Conservation (phyloP, 53 echinoderm and acorn worm species). For the Pentamera pediparva region DNA sequence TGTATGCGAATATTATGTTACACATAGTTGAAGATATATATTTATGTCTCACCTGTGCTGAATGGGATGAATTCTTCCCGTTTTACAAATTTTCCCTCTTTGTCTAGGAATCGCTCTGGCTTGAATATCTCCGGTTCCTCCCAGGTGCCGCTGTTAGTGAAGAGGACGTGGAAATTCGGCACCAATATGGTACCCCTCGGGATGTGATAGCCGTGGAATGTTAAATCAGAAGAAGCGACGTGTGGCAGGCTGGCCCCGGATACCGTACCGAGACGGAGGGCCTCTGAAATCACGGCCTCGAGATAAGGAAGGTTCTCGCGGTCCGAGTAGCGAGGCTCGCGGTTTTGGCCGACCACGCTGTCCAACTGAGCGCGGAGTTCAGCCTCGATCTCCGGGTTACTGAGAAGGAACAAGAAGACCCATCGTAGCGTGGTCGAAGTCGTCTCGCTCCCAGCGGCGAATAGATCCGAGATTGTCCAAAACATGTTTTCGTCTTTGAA, state of each 20-base stretch:
- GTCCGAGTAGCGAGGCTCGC: slow-evolving; percentile 1
- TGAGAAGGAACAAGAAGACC: slow-evolving; percentile 10
- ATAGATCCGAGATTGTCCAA: slow-evolving; percentile 18
- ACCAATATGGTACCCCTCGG: slow-evolving; percentile 14
- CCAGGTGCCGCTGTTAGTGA: background rate
- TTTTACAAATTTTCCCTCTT: slow-evolving; percentile 25
- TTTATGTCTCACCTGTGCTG: slow-evolving; percentile 22
- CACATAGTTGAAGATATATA: too few relatives aligned
- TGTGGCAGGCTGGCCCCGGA: background rate
- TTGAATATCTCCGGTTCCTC: background rate
- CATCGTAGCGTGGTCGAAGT: slow-evolving; percentile 10
- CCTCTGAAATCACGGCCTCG: slow-evolving; percentile 13
- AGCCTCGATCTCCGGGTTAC: background rate
- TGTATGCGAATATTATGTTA: too few relatives aligned
- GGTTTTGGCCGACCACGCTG: slow-evolving; percentile 1
- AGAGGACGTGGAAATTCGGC: background rate
- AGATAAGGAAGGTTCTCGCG: slow-evolving; percentile 5
- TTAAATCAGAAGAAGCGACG: background rate
- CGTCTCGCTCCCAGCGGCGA: slow-evolving; percentile 23
- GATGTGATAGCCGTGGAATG: background rate
- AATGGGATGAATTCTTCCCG: slow-evolving; percentile 21
- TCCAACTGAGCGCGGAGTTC: background rate
- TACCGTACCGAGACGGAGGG: slow-evolving; percentile 11
- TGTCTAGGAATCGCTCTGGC: slow-evolving; percentile 25
- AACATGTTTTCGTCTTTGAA: slow-evolving; percentile 25